phyloP scores from a whole-genome alignment of 1,140 invertebrate genomes.

The Eufriesea mexicana region DNA sequence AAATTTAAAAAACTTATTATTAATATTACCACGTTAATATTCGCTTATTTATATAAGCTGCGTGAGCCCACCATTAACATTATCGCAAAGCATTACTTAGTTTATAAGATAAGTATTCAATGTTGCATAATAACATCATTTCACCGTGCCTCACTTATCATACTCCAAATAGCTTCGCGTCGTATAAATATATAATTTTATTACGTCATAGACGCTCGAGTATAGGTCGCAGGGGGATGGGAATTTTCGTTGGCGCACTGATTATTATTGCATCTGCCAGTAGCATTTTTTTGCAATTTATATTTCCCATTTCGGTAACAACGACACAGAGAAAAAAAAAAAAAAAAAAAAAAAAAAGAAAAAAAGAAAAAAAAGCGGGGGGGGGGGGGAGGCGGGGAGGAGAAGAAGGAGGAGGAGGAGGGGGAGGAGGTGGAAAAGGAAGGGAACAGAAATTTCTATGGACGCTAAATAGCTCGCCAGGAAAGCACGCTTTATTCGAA shows the following conservation, averaged over 20 bases:
- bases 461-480: constrained; percentile 33
- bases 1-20: not conserved
- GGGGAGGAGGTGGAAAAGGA: no score
- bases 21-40: not conserved
- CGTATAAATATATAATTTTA: constrained; percentile 56
- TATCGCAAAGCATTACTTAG: constrained; percentile 4
- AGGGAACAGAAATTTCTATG: constrained; percentile 24
- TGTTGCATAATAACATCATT: constrained; percentile 44
- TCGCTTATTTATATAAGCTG: not conserved
- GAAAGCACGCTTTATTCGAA: constrained; percentile 30
- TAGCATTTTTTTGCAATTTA: constrained; percentile 34
- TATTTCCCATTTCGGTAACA: constrained; percentile 27
- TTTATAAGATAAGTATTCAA: constrained; percentile 28
- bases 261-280: constrained; percentile 42
- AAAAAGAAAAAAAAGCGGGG: not conserved
- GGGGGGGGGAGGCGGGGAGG: no score
- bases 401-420: no score
- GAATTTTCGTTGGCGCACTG: constrained; percentile 42
- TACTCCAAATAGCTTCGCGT: constrained; percentile 45
- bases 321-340: not conserved
- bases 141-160: constrained; percentile 45
- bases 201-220: constrained; percentile 47
- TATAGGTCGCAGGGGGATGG: constrained; percentile 27
- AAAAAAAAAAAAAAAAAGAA: not conserved
- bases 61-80: not conserved